Base-by-base conservation (phyloP, 2,797 vertebrate species). In the Melopsittacus undulatus region DNA sequence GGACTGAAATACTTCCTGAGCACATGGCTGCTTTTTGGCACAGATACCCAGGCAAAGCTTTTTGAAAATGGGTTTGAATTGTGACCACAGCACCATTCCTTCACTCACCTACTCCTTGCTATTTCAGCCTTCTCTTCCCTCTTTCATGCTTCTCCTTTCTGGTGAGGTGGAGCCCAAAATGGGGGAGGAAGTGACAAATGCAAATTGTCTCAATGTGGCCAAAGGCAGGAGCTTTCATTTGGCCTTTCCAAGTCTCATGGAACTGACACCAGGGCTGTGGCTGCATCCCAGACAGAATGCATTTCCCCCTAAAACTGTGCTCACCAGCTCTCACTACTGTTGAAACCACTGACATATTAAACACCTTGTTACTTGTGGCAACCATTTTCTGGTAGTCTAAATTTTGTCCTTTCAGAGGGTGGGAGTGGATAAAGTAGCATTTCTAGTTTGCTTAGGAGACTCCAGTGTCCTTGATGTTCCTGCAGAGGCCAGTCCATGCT, bases 301-400 rank as follows among this genome's bases (percentile, higher is more conserved):
- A 43, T 2, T 3, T 42, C 43, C 57, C 87, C 23, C 49, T 88
- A 87, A 92, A 84, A 73, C 66, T 49, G 15, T 75, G 57, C 73
- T 90, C 52, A 69, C 3, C n/a, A 70, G 59, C 56, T 88, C 59
- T 92, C 40, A 12, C 46, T 76, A 9, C 63, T 59, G 8, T 8
- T 34, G 21, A 87, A 95, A 84, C 59, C 40, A 76, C 59, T 1
- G 20, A 63, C 68, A 30, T 56, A 48, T 70, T 87, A 90, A 94
- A 63, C 43, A 84, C 43, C 63, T 84, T 90, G 88, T 96, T 95
- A 95, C 93, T 59, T 84, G 26, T 87, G 70, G 95, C 95, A 95
- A 93, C 92, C 86, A 83, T 90, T 90, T 94, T 95, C 75, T 90
- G 46, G 83, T 70, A 56, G 63, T 52, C 70, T 93, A 66, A 63